Evolutionary conservation across 2,113 vertebrate species (phyloP), one percentile per base, ranked within the genome.

Genomic region (Scopus umbretta): DNA sequence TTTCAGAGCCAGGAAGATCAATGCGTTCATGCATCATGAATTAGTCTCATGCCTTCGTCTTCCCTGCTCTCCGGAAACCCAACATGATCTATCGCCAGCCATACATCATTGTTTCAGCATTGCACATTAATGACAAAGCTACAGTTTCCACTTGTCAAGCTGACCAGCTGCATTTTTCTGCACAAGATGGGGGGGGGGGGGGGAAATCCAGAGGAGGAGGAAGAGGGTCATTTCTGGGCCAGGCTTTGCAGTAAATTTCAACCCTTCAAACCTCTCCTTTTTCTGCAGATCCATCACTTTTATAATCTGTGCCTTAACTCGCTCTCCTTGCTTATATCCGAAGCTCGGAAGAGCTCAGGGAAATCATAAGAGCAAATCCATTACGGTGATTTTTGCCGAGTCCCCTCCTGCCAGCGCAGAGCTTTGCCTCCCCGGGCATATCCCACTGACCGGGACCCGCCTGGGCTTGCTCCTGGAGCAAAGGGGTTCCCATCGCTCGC

Each of bases 1-100:
- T 98, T 98, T 95, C 97, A 96, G 96, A 98, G 98, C 97, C 97
- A 97, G 97, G 97, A 98, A 98, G 98, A 98, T 98, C 98, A 98
- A 98, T 98, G 98, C 70, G 49, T 98, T 98, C 97, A 98, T 98
- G 98, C 98, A 98, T 98, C 98, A 98, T 98, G 98, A 98, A 98
- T 98, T 98, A 98, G 98, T 94, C 97, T 96, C 97, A 85, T 88
- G 97, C 97, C 92, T 97, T 97, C 95, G 91, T 97, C 98, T 97
- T 90, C 96, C 88, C 98, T 91, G 97, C 97, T 98, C 98, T 98
- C 98, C 97, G 97, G 98, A 98, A 98, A 97, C 98, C 97, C 98
- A 96, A 96, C 97, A 93, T 98, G 97, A 98, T 98, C 97, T 98
- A 98, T 98, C 86, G 80, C 97, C 95, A 92, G 97, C 97, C 97